A percentile compares a stretch with the other conserved stretches of the same genome.
Evolutionary conservation across 30 jellyfish, hydroid and myxozoan species (phyloP).

Genomic region (Chrysaora quinquecirrha): DNA sequence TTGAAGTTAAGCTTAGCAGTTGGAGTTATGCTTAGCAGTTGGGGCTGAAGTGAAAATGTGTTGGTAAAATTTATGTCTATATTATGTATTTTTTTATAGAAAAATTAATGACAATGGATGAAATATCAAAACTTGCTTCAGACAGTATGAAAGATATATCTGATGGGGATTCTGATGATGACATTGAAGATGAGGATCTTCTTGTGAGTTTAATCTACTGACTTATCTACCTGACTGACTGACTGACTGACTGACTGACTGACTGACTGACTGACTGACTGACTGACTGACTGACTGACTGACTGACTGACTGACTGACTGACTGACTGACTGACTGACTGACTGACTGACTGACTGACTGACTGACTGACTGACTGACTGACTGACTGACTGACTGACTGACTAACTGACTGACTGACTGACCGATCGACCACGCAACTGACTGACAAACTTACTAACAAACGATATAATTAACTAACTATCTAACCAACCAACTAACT

Average conservation of each 20-base stretch:
- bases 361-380: not conserved
- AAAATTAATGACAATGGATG: slow-evolving; percentile 77
- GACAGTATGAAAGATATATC: slow-evolving; percentile 74
- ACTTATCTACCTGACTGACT: too few species aligned
- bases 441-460: not conserved
- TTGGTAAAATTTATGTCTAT: too few species aligned
- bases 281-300: too few species aligned
- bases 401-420: not conserved
- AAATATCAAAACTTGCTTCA: slow-evolving; percentile 78
- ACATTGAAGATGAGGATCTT: slow-evolving; percentile 82
- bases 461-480: too few species aligned
- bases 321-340: not conserved
- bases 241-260: not conserved
- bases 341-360: too few species aligned
- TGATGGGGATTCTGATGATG: slow-evolving; percentile 76
- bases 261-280: not conserved
- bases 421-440: not conserved
- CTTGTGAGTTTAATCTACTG: slow-evolving; percentile 44
- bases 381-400: not conserved
- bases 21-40: too few species aligned
- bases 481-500: too few species aligned
- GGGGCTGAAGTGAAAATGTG: too few species aligned
- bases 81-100: too few species aligned
- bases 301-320: not conserved
- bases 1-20: too few species aligned